phyloP scores from a whole-genome alignment of 2,113 vertebrate genomes.

The Crotalus viridis region DNA sequence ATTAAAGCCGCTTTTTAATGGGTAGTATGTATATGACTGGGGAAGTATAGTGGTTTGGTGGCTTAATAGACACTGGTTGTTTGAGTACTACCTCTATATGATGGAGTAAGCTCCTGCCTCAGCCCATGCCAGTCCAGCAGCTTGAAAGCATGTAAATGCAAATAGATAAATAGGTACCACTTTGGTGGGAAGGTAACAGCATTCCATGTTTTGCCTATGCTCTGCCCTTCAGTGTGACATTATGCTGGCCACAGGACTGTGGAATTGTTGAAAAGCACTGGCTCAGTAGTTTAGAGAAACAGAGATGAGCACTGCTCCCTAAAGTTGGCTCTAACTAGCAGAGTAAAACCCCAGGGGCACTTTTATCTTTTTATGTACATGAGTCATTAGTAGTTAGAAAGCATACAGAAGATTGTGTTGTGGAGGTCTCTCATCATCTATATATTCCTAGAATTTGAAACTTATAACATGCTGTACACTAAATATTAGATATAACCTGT shows the following conservation, averaged over 20 bases:
- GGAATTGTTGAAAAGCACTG: background rate
- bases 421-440: background rate
- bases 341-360: background rate
- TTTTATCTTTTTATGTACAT: background rate
- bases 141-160: background rate
- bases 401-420: background rate
- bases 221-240: background rate
- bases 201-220: background rate
- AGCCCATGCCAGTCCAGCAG: background rate
- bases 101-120: background rate
- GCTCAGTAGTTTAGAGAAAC: background rate
- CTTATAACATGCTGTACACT: background rate
- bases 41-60: background rate
- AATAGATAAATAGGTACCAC: background rate
- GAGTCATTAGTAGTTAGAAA: background rate
- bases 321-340: background rate
- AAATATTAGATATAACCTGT: constrained; percentile 21
- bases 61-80: background rate
- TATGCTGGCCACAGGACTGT: background rate
- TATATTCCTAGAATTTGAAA: background rate
- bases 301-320: background rate
- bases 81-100: background rate
- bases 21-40: background rate
- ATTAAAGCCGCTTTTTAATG: background rate
- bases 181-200: background rate